Base-by-base conservation (phyloP, 2,888 invertebrate genomes). In the Macrophya alboannulata region DNA sequence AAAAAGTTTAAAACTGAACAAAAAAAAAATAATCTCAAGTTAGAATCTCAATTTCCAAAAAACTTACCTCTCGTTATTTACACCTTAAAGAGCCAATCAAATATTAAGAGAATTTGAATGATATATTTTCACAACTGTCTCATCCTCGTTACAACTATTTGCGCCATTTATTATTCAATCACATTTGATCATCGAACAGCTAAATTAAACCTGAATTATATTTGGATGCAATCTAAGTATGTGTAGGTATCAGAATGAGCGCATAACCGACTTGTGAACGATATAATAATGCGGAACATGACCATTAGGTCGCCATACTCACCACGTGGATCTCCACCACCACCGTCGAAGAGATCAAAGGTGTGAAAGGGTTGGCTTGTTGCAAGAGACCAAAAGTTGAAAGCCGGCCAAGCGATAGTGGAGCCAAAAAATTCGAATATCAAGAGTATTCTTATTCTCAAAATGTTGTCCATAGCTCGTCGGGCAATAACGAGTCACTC, bases 1-100 rank as follows among this genome's bases (percentile, higher is more conserved):
- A 98, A 97, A 92, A 98, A 97, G 93, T 97, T 97, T 87, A 98
- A 95, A 84, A 97, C 97, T 96, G 92, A 40, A 55, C 15, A 31
- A 31, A 31, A 17, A n/a, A 5, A 9, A 62, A 21, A 31, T 12
- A 59, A 79, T 77, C 4, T 31, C 31, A 55, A 25, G 25, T 74
- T 10, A 43, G 10, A 31, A 74, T 74, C 5, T 9, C 37, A 4
- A 3, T 21, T 55, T 31, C 8, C 8, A 55, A 31, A 51, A 43
- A 74, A 74, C 21, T 25, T 25, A 68, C 31, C 31, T 37, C 40
- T 21, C 74, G 12, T 21, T n/a, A 12, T 48, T 40, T 59, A 62
- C 15, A 21, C 40, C 17, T 25, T 21, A 3, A 40, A 81, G 15
- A 62, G 6, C 15, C 6, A 43, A 62, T 43, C 2, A 55, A 48